Base-by-base conservation (phyloP, 2,797 vertebrate species). In the Poecilia picta region DNA sequence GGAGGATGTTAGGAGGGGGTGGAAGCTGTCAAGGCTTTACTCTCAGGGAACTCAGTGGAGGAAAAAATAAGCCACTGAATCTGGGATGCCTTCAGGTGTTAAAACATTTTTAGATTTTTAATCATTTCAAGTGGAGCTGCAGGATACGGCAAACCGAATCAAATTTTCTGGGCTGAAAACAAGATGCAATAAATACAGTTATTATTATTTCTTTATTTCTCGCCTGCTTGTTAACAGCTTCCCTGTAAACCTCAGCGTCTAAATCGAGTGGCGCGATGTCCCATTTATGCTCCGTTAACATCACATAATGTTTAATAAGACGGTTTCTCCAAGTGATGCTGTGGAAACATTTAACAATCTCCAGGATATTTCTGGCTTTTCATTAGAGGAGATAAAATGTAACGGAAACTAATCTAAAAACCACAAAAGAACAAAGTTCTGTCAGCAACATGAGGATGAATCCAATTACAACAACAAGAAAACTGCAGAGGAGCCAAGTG, bases 51-150 rank as follows among this genome's bases (percentile, higher is more conserved):
- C 89, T 93, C 90, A 90, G 89, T 91, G 89, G 85, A 88, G 87
- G 91, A 90, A 92, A 92, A 94, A 94, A 94, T 90, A 93, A 94
- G 91, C 91, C 92, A 91, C 88, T 91, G 94, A 95, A 95, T 95
- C 93, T 95, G 94, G 95, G 94, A 95, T 96, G 95, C 95, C 95
- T 95, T 93, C 92, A 94, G 95, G 95, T 95, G 92, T 94, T 94
- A 92, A 94, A 96, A 93, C 94, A 95, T 95, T 96, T 96, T 96
- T 96, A 96, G 95, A 95, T 94, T 96, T 95, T 95, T 95, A 96
- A 96, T 96, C 92, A 96, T 96, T 96, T 94, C 93, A 94, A 95
- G 91, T 89, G 89, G 87, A 62, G 94, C 95, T 95, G 89, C 91
- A 88, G 95, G 95, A 95, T 90, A 94, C 90, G 86, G 93, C 93